Conservation (phyloP, 2,113 vertebrate genomes). For the Xenopus borealis region DNA sequence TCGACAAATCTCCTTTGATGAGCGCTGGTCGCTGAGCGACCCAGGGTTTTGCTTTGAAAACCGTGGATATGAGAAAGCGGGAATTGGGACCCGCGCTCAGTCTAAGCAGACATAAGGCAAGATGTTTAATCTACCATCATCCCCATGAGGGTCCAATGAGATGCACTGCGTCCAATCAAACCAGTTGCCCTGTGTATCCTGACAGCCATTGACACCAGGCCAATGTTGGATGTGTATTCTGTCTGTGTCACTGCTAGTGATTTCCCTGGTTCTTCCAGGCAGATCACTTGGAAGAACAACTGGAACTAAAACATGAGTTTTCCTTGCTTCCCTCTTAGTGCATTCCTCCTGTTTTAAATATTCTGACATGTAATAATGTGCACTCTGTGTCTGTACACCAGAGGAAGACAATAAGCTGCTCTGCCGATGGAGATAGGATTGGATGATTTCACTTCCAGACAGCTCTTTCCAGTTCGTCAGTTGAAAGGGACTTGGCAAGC, state of each 20-base stretch:
- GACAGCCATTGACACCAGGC: slow-evolving; percentile 92
- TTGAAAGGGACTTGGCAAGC: slow-evolving; percentile 80
- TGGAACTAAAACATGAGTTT: slow-evolving; percentile 73
- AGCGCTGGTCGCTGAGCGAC: slow-evolving; percentile 50
- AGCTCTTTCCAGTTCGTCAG: slow-evolving; percentile 92
- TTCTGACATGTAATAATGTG: slow-evolving; percentile 83
- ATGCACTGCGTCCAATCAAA: slow-evolving; percentile 96
- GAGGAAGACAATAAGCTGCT: slow-evolving; percentile 85
- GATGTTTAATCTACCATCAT: slow-evolving; percentile 86
- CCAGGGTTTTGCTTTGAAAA: slow-evolving; percentile 60
- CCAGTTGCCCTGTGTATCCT: slow-evolving; percentile 89
- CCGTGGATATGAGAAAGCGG: slow-evolving; percentile 69
- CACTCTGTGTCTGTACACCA: slow-evolving; percentile 75
- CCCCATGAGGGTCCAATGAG: slow-evolving; percentile 83
- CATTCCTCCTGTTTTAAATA: slow-evolving; percentile 83
- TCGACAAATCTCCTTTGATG: slow-evolving; percentile 59
- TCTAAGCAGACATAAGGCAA: slow-evolving; percentile 95
- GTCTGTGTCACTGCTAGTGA: slow-evolving; percentile 72
- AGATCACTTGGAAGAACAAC: slow-evolving; percentile 67
- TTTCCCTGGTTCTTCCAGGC: slow-evolving; percentile 78
- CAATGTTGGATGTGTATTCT: slow-evolving; percentile 78
- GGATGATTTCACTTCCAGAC: slow-evolving; percentile 87
- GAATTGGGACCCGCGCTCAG: slow-evolving; percentile 63
- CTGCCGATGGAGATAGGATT: slow-evolving; percentile 88
- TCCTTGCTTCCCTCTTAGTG: slow-evolving; percentile 66